Evolutionary conservation across 1,140 invertebrate species (phyloP).

Genomic region (Laupala kohalensis): DNA sequence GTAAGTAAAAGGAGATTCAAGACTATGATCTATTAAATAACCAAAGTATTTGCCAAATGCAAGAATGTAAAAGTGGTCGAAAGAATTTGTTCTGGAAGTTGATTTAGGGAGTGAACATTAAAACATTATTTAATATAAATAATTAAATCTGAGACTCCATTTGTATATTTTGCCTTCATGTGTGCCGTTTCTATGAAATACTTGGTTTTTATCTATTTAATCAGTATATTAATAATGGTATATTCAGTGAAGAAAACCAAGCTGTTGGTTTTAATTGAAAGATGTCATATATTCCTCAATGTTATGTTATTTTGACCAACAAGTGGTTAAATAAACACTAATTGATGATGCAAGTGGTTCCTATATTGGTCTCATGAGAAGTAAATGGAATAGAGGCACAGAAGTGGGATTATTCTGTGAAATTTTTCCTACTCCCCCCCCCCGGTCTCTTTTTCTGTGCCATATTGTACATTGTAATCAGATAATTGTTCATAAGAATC

Average conservation of each 20-base stretch:
- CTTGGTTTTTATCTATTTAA: no score
- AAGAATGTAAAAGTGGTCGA: background rate
- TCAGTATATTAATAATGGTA: background rate
- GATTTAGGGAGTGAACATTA: background rate
- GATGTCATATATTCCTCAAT: background rate
- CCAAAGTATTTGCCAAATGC: background rate
- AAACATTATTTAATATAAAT: background rate
- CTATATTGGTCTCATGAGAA: background rate
- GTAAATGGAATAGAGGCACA: background rate
- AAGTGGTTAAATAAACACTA: background rate
- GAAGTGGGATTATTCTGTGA: background rate
- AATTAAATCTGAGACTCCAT: background rate
- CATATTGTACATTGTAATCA: background rate
- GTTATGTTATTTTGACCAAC: background rate
- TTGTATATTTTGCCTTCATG: background rate
- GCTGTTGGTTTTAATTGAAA: background rate
- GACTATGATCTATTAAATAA: no score
- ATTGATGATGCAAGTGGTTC: background rate
- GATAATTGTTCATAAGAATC: background rate
- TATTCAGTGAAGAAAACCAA: background rate
- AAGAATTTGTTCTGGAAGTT: background rate
- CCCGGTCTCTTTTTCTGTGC: background rate
- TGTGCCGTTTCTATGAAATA: background rate
- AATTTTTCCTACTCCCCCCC: no score
- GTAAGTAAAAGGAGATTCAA: no score